Percentiles rank a stretch among this genome's conserved stretches.
Evolutionary conservation across 92 coral and sea anemone genomes (phyloP).

Genomic region (Epizoanthus rinbou): DNA sequence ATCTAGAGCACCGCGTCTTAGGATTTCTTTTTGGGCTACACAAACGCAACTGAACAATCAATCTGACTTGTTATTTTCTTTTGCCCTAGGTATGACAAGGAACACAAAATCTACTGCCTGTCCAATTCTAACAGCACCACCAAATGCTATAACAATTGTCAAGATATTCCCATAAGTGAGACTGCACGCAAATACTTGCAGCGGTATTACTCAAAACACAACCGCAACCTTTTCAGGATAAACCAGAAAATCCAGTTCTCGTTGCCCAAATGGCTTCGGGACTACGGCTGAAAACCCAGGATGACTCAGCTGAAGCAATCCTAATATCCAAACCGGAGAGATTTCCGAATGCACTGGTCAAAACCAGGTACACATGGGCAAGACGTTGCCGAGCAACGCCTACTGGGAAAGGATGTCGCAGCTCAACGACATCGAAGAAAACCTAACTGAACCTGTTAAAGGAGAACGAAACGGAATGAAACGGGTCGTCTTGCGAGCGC

Average conservation of each 20-base stretch:
- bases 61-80: not conserved
- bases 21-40: no score
- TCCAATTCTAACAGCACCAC: conserved; percentile 55
- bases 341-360: not conserved
- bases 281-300: conserved; percentile 3
- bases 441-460: not conserved
- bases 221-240: conserved; percentile 87
- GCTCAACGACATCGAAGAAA: not conserved
- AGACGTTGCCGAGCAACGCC: not conserved
- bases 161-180: conserved; percentile 63
- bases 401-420: not conserved
- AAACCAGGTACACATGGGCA: not conserved
- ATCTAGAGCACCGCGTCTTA: no score
- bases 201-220: conserved; percentile 95
- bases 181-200: conserved; percentile 76
- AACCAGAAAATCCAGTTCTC: conserved; percentile 96
- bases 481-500: not conserved
- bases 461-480: not conserved
- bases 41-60: not conserved
- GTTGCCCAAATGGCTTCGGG: conserved; percentile 80
- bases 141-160: conserved; percentile 67
- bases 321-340: not conserved
- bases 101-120: conserved; percentile 67
- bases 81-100: conserved; percentile 68
- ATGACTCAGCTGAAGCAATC: not conserved